These are phyloP conservation scores for Xenopus tropicalis DNA, from an alignment of 2,113 vertebrate genomes.

Conservation along the genomic window DNA sequence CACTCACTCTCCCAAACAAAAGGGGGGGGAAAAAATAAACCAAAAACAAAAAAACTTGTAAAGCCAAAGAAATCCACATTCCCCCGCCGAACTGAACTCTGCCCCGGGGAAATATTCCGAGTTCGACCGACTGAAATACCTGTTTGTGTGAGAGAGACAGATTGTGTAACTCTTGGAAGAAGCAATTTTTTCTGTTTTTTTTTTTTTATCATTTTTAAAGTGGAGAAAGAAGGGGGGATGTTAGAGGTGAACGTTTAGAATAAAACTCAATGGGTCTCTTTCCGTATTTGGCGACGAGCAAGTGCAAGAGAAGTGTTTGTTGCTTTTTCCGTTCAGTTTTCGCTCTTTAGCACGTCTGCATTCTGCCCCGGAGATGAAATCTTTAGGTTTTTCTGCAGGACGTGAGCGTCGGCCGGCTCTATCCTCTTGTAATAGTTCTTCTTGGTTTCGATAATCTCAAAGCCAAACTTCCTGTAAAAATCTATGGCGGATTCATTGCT, in stretches of 20 bases:
- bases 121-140: constrained; percentile 52
- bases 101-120: constrained; percentile 42
- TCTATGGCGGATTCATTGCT: constrained; percentile 98
- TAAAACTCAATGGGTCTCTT: constrained; percentile 61
- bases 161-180: constrained; percentile 61
- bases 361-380: constrained; percentile 74
- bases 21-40: no score
- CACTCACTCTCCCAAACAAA: constrained; percentile 58
- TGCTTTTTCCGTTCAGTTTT: constrained; percentile 69
- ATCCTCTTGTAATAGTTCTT: constrained; percentile 99
- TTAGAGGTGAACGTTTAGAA: constrained; percentile 27
- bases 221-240: constrained; percentile 50
- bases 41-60: constrained; percentile 16
- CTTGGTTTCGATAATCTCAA: constrained; percentile 98
- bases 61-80: constrained; percentile 14
- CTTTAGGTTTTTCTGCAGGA: constrained; percentile 97
- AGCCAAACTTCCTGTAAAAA: constrained; percentile 99
- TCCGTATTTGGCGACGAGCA: constrained; percentile 78
- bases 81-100: constrained; percentile 19
- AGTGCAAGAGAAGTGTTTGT: constrained; percentile 73
- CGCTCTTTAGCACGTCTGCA: constrained; percentile 86
- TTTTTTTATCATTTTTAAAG: no score
- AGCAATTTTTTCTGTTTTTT: constrained; percentile 45
- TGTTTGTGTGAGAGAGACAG: constrained; percentile 57
- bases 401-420: constrained; percentile 96